These are phyloP conservation scores for Micromesistius poutassou DNA, from an alignment of 2,797 vertebrate genomes.

Conservation along the genomic window DNA sequence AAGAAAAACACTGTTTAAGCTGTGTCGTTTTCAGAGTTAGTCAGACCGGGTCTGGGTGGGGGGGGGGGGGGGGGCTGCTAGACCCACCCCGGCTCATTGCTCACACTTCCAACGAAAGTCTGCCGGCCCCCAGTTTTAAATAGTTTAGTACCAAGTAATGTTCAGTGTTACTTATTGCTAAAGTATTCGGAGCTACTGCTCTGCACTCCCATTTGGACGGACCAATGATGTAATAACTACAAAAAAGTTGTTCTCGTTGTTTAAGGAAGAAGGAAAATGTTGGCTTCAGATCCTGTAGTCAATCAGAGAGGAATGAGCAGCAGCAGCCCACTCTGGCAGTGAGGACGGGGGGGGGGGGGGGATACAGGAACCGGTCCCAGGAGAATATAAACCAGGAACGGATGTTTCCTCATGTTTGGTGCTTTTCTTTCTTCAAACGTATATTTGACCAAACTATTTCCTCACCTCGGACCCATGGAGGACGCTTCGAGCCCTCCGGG, in stretches of 20 bases:
- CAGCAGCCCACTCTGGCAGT: neutral
- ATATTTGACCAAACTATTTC: neutral
- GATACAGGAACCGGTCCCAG: neutral
- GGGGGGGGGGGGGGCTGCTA: too few species aligned
- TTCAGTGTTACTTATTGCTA: neutral
- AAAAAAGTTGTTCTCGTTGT: slow-evolving; percentile 17
- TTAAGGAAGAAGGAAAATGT: neutral
- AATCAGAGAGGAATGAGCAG: neutral
- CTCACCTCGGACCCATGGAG: neutral
- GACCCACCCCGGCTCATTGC: slow-evolving; percentile 39
- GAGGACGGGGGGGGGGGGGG: neutral
- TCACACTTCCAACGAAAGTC: slow-evolving; percentile 46
- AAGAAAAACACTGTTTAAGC: slow-evolving; percentile 8
- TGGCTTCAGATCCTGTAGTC: neutral
- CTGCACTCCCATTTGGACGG: slow-evolving; percentile 8
- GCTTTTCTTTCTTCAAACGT: neutral
- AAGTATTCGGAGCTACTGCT: slow-evolving; percentile 20
- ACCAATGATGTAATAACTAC: slow-evolving; percentile 23
- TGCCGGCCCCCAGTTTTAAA: slow-evolving; percentile 32
- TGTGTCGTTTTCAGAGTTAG: slow-evolving; percentile 55
- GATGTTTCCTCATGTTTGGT: neutral
- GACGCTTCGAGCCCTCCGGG: neutral
- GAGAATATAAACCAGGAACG: neutral
- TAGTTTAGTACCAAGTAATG: slow-evolving; percentile 33
- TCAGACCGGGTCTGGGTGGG: slow-evolving; percentile 29